Evolutionary conservation across 2,113 vertebrate species (phyloP).

Genomic region (Spheniscus mendiculus): DNA sequence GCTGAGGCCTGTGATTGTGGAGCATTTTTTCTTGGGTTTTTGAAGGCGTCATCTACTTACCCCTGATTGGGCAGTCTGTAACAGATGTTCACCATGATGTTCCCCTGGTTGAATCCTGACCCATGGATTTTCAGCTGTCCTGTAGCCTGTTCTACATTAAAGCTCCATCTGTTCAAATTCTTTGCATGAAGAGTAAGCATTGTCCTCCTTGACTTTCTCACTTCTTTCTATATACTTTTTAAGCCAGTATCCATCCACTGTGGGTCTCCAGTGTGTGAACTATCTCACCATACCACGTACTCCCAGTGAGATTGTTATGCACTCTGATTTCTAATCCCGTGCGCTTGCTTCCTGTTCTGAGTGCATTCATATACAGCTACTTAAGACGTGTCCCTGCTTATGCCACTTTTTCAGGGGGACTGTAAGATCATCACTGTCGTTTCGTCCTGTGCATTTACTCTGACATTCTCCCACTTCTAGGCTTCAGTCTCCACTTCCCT

Average conservation of each 20-base stretch:
- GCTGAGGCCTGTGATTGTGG: neutral
- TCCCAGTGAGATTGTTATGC: neutral
- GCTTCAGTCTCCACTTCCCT: neutral
- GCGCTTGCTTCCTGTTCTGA: neutral
- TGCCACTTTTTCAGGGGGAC: neutral
- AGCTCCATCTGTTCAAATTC: neutral
- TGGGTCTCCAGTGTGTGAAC: neutral
- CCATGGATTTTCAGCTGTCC: neutral
- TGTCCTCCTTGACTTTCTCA: neutral
- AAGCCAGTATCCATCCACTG: neutral
- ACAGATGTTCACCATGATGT: neutral
- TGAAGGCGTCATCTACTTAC: neutral
- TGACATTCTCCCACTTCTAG: neutral
- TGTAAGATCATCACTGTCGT: neutral
- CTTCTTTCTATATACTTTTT: neutral
- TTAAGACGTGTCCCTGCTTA: neutral
- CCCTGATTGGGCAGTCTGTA: neutral
- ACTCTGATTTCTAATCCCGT: neutral
- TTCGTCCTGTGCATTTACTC: neutral
- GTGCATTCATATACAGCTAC: neutral
- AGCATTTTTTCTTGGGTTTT: neutral
- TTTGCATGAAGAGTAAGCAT: neutral
- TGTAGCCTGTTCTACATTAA: neutral
- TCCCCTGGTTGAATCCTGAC: neutral
- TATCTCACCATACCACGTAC: rapidly evolving